Base-by-base conservation (phyloP, 2,113 vertebrate species). In the Addax nasomaculatus region DNA sequence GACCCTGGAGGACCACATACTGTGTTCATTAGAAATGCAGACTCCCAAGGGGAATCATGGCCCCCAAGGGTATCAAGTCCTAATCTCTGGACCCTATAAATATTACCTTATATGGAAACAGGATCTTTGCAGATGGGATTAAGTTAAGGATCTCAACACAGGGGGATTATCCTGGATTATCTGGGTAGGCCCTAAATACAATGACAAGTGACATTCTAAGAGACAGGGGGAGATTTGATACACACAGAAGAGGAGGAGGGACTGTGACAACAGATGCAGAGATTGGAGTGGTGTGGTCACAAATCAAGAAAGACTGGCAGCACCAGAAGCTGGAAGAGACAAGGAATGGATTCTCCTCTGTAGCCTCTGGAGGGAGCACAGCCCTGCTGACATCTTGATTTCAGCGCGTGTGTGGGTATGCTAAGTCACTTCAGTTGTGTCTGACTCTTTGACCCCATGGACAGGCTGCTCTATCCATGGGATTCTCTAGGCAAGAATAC, bases 241-340 rank as follows among this genome's bases (percentile, higher is more conserved):
- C 30, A 7, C 27, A 9, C 25, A 47, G 62, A 92, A 45, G 49
- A 60, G 4, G 25, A 91, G 57, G 25, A 33, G 58, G 55, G 21
- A 7, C 0, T 2, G 39, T 60, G 17, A 29, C 36, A 39, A 6
- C 0, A 1, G 21, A 51, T 33, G 6, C 36, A 27, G 60, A 45
- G 7, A 12, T 0, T n/a, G 33, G 33, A 55, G 87, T 1, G 7
- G 36, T 23, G 23, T 21, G 45, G 62, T 47, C 89, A 29, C 2
- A 4, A 10, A 58, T 60, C 64, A 36, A 55, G 84, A 89, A 58
- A 70, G 19, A 29, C 85, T 14, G 33, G 85, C 6, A 2, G 27
- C 27, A 23, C 60, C 29, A 49, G 81, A n/a, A 84, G 45, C 60
- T 21, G 4, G 47, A 81, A 30, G 64, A 76, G 15, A n/a, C 13